Evolutionary conservation across 2,113 vertebrate genomes (phyloP).

Genomic region (Accipiter cooperii): DNA sequence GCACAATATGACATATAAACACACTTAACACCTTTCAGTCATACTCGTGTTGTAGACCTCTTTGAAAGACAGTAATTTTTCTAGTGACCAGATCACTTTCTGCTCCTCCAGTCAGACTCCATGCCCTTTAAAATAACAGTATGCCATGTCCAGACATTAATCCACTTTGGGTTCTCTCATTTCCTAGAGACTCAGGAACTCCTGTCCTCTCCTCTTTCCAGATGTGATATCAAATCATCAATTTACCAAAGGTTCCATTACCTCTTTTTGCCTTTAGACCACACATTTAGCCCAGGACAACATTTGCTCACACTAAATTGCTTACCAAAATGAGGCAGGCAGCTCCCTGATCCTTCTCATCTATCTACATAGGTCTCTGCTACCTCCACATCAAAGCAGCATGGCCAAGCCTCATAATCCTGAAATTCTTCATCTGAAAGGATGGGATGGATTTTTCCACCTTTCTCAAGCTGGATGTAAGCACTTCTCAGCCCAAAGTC

Average conservation of each 20-base stretch:
- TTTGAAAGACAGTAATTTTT: neutral
- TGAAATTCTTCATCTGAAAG: neutral
- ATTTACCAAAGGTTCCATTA: neutral
- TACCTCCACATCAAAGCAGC: neutral
- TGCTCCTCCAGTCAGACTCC: neutral
- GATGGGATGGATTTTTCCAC: neutral
- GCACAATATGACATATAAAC: neutral
- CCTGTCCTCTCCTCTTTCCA: neutral
- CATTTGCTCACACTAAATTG: neutral
- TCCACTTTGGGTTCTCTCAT: neutral
- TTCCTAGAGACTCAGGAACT: neutral
- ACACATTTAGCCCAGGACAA: neutral
- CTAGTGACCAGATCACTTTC: neutral
- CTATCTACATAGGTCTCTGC: neutral
- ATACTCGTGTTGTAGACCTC: neutral
- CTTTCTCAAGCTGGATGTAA: neutral
- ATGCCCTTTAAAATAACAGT: neutral
- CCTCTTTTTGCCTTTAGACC: neutral
- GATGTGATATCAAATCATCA: neutral
- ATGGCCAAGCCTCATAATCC: neutral
- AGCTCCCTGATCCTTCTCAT: neutral
- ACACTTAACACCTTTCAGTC: neutral
- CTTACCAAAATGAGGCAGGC: neutral
- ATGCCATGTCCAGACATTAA: neutral
- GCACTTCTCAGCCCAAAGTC: neutral